These are phyloP conservation scores for Epizoanthus illoricatus DNA, from an alignment of 92 coral and sea anemone species.

Conservation along the genomic window DNA sequence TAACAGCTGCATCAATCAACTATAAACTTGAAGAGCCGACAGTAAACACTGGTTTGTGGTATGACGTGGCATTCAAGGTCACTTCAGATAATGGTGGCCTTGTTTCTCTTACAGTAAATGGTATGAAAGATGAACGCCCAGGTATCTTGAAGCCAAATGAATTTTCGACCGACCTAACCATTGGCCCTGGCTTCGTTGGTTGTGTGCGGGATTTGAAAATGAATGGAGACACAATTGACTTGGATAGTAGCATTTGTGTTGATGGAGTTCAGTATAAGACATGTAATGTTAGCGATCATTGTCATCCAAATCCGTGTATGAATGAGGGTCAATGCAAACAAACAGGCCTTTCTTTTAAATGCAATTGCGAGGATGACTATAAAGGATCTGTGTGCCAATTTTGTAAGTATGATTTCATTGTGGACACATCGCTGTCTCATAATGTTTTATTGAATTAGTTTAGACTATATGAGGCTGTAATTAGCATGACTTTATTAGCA, in stretches of 20 bases:
- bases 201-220: constrained; percentile 62
- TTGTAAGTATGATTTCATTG: constrained; percentile 56
- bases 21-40: constrained; percentile 30
- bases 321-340: constrained; percentile 62
- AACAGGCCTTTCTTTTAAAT: constrained; percentile 58
- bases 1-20: constrained; percentile 40
- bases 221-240: constrained; percentile 28
- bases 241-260: not conserved
- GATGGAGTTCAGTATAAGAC: constrained; percentile 32
- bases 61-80: constrained; percentile 46
- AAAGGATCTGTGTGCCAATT: constrained; percentile 64
- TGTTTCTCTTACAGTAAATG: constrained; percentile 33
- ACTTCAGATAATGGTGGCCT: constrained; percentile 18
- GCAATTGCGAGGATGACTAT: constrained; percentile 59
- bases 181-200: constrained; percentile 69
- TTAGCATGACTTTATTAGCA: no score
- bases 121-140: not conserved
- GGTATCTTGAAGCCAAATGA: not conserved
- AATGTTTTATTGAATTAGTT: no score
- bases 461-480: no score
- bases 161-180: constrained; percentile 36
- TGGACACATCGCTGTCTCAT: no score
- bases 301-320: constrained; percentile 69
- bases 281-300: constrained; percentile 81
- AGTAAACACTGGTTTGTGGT: constrained; percentile 75